Base-by-base conservation (phyloP, 2,797 vertebrate genomes). In the Labroides dimidiatus region DNA sequence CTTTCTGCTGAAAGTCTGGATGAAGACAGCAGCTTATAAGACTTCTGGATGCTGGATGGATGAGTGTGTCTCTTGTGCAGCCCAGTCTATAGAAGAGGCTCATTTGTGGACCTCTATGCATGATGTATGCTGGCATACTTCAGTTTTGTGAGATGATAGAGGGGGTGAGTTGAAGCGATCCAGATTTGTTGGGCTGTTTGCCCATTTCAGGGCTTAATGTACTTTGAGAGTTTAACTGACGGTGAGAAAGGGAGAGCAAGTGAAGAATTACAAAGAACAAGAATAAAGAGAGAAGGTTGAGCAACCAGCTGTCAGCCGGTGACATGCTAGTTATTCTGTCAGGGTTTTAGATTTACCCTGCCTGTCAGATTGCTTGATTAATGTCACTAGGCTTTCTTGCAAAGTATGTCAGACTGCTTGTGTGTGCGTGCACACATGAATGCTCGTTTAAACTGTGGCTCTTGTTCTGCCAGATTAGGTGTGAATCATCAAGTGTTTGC, bases 401-500 rank as follows among this genome's bases (percentile, higher is more conserved):
- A 11, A 44, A 62, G 52, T 68, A 45, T 33, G 30, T 33, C 30
- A 33, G 30, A 33, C 30, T 72, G 45, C 42, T 47, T 60, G 50
- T 58, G 30, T 37, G 45, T 65, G 56, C 59, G 24, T 37, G 60
- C 51, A 63, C 41, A 19, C 19, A 23, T 24, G 58, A 39, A 59
- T 69, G 30, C 7, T 6, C 30, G 52, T 15, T 16, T 53, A 19
- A 15, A 14, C 20, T 58, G 55, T 24, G 41, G 56, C 0, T 6
- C 11, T 57, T n/a, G 41, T 62, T 10, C 41, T 62, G 55, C 43
- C 52, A 69, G 37, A 84, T 80, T 58, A 75, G 79, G 73, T 80
- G 72, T 72, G 67, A 88, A 80, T 80, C 44, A 54, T 58, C 50
- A 78, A 66, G 70, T 82, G 74, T 91, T 89, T 89, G 81, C 69